These are phyloP conservation scores for Pemphredon lugubris DNA, from an alignment of 2,888 invertebrate species.

Conservation along the genomic window DNA sequence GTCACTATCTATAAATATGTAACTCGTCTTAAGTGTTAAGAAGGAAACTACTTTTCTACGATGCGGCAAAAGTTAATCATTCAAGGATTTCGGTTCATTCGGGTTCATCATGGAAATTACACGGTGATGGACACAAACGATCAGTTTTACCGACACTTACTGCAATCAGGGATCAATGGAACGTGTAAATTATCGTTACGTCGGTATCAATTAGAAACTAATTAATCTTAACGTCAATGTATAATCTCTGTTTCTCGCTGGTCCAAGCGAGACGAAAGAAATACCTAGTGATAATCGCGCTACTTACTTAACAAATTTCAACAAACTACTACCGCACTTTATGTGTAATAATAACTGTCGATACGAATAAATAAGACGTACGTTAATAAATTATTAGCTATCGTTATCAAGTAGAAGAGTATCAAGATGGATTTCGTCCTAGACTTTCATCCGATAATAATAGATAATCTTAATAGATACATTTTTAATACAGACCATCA, in stretches of 20 bases:
- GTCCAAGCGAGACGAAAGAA: conserved; percentile 16
- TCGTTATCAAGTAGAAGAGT: not conserved
- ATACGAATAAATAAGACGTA: conserved; percentile 8
- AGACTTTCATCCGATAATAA: conserved; percentile 9
- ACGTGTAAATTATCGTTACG: too few species aligned
- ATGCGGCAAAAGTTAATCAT: conserved; percentile 45
- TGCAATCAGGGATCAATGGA: not conserved
- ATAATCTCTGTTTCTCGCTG: conserved; percentile 3
- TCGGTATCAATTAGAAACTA: not conserved
- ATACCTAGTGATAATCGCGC: too few species aligned
- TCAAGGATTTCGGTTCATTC: conserved; percentile 35
- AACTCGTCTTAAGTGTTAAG: conserved; percentile 36
- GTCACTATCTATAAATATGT: conserved; percentile 46
- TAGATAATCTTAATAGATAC: not conserved
- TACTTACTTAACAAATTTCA: conserved; percentile 22
- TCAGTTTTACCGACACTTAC: not conserved
- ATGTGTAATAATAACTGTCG: conserved; percentile 11
- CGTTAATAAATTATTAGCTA: not conserved
- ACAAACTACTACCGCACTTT: conserved; percentile 27
- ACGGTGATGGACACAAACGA: not conserved
- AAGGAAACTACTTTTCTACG: conserved; percentile 49
- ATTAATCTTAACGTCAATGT: conserved; percentile 15
- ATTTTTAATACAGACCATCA: conserved; percentile 2
- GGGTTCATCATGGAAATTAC: conserved; percentile 26
- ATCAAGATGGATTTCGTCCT: conserved; percentile 4